Evolutionary conservation across 2,797 vertebrate species (phyloP), one percentile per base, ranked within the genome.

Genomic region (Syndactyla subalaris): DNA sequence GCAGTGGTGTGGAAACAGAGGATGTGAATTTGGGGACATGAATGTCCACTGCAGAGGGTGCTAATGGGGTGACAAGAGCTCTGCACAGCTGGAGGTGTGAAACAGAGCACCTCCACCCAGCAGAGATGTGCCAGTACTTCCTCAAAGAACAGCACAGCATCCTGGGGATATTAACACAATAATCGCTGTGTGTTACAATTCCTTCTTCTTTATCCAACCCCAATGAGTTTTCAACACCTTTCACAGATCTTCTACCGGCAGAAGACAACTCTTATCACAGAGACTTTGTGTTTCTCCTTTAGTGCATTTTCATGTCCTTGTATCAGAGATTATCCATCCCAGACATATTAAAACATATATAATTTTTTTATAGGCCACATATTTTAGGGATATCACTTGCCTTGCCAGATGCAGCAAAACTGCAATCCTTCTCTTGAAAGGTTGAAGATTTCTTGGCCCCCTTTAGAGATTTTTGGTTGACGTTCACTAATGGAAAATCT

Each of bases 301-400:
- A 22, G 3, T 30, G 14, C 2, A 1, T 77, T 81, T 87, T 83
- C 29, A 11, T 43, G 20, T 3, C 26, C 6, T 46, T 19, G 2
- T n/a, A 34, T 11, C 27, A 79, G 36, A 88, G 6, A 12, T 39
- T 72, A 55, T 34, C 36, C 41, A 26, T 36, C 36, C 27, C 14
- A 48, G 2, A 15, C 3, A 2, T 7, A 21, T 0, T 26, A 54
- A 71, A 1, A 57, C 54, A 41, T 8, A 5, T 7, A 6, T 46
- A 26, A 26, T 1, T 2, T 38, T 78, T 85, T 41, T 7, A 62
- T 18, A 48, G 21, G 14, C 10, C 21, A 24, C 17, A 11, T 6
- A n/a, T 24, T 22, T 65, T 36, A 73, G 21, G 20, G 18, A 19
- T 73, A 38, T 46, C 45, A 26, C 32, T 63, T 49, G 7, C 9